phyloP scores from a whole-genome alignment of 2,113 vertebrate species.

The Triplophysa tibetana region DNA sequence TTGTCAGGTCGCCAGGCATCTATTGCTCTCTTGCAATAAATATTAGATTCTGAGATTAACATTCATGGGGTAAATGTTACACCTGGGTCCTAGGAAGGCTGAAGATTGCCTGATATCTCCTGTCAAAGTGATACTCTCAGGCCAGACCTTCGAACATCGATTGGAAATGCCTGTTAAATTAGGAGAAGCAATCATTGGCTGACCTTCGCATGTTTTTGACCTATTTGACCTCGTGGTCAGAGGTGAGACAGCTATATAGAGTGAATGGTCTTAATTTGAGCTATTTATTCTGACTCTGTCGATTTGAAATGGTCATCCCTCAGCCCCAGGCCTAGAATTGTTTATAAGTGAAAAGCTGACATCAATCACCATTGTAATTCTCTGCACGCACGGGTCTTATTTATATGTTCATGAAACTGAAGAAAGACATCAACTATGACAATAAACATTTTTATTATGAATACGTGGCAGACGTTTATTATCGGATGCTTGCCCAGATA shows the following conservation, averaged over 20 bases:
- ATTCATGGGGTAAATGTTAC: conserved; percentile 27
- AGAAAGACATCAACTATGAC: neutral
- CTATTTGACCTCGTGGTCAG: conserved; percentile 24
- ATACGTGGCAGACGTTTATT: neutral
- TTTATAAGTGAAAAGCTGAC: neutral
- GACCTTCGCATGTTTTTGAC: conserved; percentile 15
- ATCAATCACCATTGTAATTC: neutral
- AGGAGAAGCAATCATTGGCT: conserved; percentile 12
- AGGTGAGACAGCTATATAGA: neutral
- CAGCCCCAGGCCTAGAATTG: neutral
- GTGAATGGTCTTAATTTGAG: neutral
- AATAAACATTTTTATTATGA: neutral
- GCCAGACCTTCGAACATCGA: neutral
- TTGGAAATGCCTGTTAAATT: conserved; percentile 20
- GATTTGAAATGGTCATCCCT: neutral
- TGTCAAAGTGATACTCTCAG: conserved; percentile 15
- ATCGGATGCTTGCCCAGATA: neutral
- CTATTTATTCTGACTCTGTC: neutral
- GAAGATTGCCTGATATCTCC: conserved; percentile 18
- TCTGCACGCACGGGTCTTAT: neutral
- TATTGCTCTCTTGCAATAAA: conserved; percentile 40
- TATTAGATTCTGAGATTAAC: conserved; percentile 43
- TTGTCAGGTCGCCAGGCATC: conserved; percentile 22
- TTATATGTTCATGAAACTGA: neutral
- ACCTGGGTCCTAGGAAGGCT: conserved; percentile 29